A percentile compares a stretch with the other conserved stretches of the same genome.
Evolutionary conservation across 2,113 vertebrate genomes (phyloP).

Genomic region (Pedionomus torquatus): DNA sequence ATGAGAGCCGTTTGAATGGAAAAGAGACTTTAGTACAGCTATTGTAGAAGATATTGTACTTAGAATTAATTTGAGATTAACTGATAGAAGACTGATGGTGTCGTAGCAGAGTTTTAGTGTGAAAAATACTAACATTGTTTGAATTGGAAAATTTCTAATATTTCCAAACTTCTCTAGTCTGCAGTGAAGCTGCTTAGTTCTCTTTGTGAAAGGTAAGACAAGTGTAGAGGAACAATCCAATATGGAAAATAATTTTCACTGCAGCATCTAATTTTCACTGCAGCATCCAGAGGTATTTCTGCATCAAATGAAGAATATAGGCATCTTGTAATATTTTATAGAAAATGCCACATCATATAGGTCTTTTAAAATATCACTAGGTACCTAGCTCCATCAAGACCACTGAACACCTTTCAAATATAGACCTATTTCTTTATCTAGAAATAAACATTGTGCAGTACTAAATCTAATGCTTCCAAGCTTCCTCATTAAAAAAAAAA

Average conservation of each 20-base stretch:
- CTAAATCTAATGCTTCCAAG: not conserved
- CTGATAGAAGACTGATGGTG: not conserved
- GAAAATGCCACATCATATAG: not conserved
- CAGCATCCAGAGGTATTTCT: not conserved
- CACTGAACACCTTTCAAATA: not conserved
- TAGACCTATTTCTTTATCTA: not conserved
- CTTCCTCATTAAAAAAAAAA: not conserved
- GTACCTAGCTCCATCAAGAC: not conserved
- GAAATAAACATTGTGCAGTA: not conserved
- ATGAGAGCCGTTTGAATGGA: not conserved
- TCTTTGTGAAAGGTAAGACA: not conserved
- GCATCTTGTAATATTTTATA: not conserved
- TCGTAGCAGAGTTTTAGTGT: not conserved
- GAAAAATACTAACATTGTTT: not conserved
- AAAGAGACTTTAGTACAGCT: not conserved
- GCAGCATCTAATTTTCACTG: not conserved
- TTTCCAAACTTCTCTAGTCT: not conserved
- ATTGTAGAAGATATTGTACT: not conserved
- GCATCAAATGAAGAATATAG: not conserved
- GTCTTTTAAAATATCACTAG: not conserved
- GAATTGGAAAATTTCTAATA: not conserved
- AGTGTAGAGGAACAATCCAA: not conserved
- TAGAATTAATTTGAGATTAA: conserved; percentile 1
- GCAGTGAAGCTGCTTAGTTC: not conserved
- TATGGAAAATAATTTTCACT: not conserved